These are phyloP conservation scores for Platypus cylindrus DNA, from an alignment of 2,888 invertebrate species.

Conservation along the genomic window DNA sequence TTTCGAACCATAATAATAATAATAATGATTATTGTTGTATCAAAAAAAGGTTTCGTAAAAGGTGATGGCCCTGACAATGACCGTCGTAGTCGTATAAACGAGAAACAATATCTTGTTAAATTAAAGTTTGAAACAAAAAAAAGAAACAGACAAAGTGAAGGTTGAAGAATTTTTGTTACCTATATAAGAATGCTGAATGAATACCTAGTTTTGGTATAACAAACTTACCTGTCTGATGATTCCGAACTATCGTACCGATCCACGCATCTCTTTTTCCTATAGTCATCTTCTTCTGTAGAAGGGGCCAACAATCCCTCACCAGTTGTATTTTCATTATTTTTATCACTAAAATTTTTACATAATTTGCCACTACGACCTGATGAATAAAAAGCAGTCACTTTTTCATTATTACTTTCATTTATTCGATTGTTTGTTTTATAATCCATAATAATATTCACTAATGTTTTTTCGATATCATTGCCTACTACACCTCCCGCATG, in stretches of 20 bases:
- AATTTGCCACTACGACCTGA: constrained; percentile 33
- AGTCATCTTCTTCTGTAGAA: constrained; percentile 34
- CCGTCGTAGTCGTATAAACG: no score
- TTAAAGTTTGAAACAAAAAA: no score
- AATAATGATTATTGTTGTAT: no score
- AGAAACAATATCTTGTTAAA: no score
- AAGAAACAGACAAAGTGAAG: no score
- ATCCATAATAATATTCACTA: constrained; percentile 37
- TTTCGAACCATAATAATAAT: no score
- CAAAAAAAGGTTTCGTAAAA: no score
- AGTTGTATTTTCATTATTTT: constrained; percentile 17
- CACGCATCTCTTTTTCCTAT: constrained; percentile 73
- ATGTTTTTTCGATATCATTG: constrained; percentile 43
- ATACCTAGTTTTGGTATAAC: no score
- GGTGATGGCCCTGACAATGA: constrained; percentile 35
- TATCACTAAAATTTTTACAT: constrained; percentile 29
- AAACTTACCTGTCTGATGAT: constrained; percentile 72
- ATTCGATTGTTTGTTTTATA: constrained; percentile 35
- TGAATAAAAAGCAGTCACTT: constrained; percentile 37
- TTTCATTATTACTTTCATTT: constrained; percentile 42
- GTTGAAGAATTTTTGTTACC: no score
- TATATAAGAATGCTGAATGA: no score
- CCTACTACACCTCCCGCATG: constrained; percentile 49
- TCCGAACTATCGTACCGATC: constrained; percentile 90
- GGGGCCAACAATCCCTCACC: constrained; percentile 28